Evolutionary conservation across 2,888 invertebrate genomes (phyloP), one percentile per base, ranked within the genome.

Genomic region (Leuctra nigra): DNA sequence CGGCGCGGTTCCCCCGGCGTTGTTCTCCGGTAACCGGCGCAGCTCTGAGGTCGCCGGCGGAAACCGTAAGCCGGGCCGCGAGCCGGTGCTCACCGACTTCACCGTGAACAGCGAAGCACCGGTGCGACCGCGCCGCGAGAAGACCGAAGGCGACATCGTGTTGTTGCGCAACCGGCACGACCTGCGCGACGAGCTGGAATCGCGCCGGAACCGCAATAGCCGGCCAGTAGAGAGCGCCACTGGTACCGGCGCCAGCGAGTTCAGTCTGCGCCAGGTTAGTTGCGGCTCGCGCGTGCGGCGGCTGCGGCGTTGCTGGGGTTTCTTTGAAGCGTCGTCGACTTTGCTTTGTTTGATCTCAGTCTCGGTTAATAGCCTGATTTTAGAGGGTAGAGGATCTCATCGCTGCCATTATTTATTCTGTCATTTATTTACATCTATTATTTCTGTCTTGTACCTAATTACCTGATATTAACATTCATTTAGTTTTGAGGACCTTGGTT

Each of bases 91-190:
- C 61, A 86, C 84, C 46, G 85, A 86, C 68, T 86, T 85, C 65
- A 76, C 80, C 56, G 80, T 80, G 67, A 76, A 77, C 68, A 77
- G 75, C 62, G 78, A 64, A 76, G 63, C 73, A 75, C 69, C 69
- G n/a, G 64, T 83, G 64, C 79, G 80, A 67, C 88, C 87, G 53
- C 80, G 91, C 67, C 79, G 91, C 67, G 91, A 91, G 80, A 90
- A 90, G 77, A 91, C 91, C 68, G 91, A 91, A 75, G 90, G 89
- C 60, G 88, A 89, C 72, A 89, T 91, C 70, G 84, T 88, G 66
- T 80, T 88, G 69, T 80, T 87, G 69, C 79, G 86, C 67, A 83
- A 78, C n/a, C 53, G 61, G 55, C 75, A 74, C 63, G 75, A 75
- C 62, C 71, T 76, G 47, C 62, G 76, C 55, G 74, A 75, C 59